Evolutionary conservation across 2,888 invertebrate genomes (phyloP).

Genomic region (Hydroisotoma schaefferi): DNA sequence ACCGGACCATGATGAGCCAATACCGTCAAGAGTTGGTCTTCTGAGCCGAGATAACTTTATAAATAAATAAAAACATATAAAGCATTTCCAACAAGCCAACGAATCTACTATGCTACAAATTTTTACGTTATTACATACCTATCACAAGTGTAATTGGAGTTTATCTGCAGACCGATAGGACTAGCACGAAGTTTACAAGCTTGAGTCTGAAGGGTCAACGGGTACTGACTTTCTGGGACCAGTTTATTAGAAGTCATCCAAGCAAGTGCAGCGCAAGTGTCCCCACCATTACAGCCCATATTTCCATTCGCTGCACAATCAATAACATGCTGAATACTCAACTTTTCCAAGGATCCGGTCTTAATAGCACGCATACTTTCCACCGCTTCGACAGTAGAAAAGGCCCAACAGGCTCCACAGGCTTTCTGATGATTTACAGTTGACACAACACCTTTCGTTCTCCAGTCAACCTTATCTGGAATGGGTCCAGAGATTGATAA

Average conservation of each 20-base stretch:
- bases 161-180: constrained; percentile 55
- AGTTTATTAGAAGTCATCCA: constrained; percentile 59
- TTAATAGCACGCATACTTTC: constrained; percentile 73
- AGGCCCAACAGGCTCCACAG: constrained; percentile 86
- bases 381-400: constrained; percentile 69
- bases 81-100: background rate
- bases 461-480: constrained; percentile 61
- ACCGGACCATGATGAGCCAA: constrained; percentile 72
- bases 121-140: constrained; percentile 58
- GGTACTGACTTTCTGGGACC: constrained; percentile 42
- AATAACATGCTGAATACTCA: constrained; percentile 74
- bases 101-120: background rate
- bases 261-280: constrained; percentile 70
- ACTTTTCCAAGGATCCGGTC: constrained; percentile 59
- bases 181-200: constrained; percentile 26
- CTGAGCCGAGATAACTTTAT: constrained; percentile 64
- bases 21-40: constrained; percentile 61
- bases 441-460: constrained; percentile 64
- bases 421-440: constrained; percentile 66
- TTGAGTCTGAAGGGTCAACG: constrained; percentile 43
- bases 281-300: constrained; percentile 74
- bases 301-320: constrained; percentile 73
- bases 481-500: constrained; percentile 49
- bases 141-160: constrained; percentile 62
- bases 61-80: constrained; percentile 34